Evolutionary conservation across 2,888 invertebrate genomes (phyloP).

Genomic region (Clitarchus hookeri): DNA sequence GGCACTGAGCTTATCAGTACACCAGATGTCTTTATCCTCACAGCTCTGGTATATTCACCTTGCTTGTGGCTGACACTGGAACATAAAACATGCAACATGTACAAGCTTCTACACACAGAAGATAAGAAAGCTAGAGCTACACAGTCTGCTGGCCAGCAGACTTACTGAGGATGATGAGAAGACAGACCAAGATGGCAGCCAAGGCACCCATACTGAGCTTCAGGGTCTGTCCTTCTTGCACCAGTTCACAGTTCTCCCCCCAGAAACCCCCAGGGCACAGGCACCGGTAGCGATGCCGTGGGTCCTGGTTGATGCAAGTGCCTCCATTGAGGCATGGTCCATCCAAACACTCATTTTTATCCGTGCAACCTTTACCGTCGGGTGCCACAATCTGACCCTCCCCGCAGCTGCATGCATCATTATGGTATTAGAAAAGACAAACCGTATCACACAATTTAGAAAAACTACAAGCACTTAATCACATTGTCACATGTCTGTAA

Average conservation of each 20-base stretch:
- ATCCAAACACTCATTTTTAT: slow-evolving; percentile 94
- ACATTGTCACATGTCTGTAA: background rate
- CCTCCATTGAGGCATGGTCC: slow-evolving; percentile 93
- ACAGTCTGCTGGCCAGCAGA: slow-evolving; percentile 48
- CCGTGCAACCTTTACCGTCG: slow-evolving; percentile 87
- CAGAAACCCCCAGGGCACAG: slow-evolving; percentile 90
- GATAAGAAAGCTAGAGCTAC: background rate
- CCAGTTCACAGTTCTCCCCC: slow-evolving; percentile 93
- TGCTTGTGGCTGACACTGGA: background rate
- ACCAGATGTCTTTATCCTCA: background rate
- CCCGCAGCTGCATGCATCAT: slow-evolving; percentile 73
- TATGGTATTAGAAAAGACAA: background rate
- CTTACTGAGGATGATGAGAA: slow-evolving; percentile 96
- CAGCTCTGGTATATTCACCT: background rate
- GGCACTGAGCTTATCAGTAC: no score
- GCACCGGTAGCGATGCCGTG: slow-evolving; percentile 82
- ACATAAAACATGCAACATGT: background rate
- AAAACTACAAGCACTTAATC: background rate
- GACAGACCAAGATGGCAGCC: slow-evolving; percentile 95
- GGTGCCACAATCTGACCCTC: slow-evolving; percentile 89
- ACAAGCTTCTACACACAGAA: slow-evolving; percentile 12
- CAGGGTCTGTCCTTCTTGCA: slow-evolving; percentile 92
- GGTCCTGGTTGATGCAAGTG: slow-evolving; percentile 89
- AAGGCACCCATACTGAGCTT: slow-evolving; percentile 96
- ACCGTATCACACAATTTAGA: background rate